Conservation (phyloP, 2,888 invertebrate genomes). For the Dysmachus trigonus region DNA sequence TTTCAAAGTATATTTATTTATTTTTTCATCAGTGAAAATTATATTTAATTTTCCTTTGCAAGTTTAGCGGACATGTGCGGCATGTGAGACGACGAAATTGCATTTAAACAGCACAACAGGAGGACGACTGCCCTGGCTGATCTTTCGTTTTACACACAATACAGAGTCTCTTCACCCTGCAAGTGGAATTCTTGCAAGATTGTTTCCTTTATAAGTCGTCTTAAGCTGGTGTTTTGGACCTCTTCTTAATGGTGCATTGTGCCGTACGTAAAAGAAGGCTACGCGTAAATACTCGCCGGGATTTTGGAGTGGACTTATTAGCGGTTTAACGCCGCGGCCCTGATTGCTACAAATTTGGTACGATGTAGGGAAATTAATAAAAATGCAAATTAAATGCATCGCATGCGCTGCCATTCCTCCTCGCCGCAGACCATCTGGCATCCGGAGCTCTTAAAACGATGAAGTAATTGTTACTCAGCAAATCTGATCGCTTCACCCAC, state of each 20-base stretch:
- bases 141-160: constrained; percentile 38
- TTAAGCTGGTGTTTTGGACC: constrained; percentile 25
- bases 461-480: constrained; percentile 22
- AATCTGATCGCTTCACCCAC: background rate
- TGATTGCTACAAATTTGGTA: constrained; percentile 20
- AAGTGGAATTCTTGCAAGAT: constrained; percentile 16
- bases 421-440: background rate
- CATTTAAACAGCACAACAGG: background rate
- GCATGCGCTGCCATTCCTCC: background rate
- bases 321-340: background rate
- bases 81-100: constrained; percentile 28
- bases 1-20: background rate
- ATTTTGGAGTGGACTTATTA: background rate
- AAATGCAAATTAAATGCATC: background rate
- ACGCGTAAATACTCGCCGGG: background rate
- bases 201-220: constrained; percentile 30
- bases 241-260: constrained; percentile 11
- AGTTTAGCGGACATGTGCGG: constrained; percentile 14
- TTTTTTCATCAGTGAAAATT: constrained; percentile 37
- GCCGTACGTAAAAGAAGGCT: background rate
- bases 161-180: background rate
- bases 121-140: background rate
- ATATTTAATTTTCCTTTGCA: constrained; percentile 41
- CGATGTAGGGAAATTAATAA: constrained; percentile 6
- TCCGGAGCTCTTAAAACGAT: background rate